Conservation (phyloP, 1,140 invertebrate genomes). For the Oedothorax gibbosus region DNA sequence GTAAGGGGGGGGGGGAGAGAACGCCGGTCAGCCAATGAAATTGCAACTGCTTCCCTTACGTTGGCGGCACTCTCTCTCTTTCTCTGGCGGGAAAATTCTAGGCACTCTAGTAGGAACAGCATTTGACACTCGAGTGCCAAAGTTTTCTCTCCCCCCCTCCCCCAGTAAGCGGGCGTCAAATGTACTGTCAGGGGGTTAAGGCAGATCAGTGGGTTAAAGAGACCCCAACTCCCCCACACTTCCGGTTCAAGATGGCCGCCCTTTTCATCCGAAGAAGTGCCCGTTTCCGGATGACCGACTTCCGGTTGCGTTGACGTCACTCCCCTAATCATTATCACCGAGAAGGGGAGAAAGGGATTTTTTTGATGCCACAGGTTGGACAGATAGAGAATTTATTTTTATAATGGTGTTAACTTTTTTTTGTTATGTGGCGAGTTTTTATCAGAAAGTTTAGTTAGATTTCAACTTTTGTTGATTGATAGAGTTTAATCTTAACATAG, state of each 20-base stretch:
- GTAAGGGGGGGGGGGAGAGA: no score
- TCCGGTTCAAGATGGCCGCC: slow-evolving; percentile 44
- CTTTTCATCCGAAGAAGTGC: slow-evolving; percentile 54
- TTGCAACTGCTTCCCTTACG: no score
- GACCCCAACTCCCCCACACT: background rate
- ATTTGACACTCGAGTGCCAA: background rate
- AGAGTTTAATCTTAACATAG: no score
- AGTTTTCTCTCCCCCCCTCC: background rate
- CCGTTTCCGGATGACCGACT: slow-evolving; percentile 55
- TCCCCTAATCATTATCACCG: slow-evolving; percentile 20
- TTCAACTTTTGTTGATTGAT: no score
- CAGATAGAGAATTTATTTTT: no score
- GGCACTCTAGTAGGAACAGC: no score
- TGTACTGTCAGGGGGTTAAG: slow-evolving; percentile 6
- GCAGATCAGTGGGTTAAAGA: slow-evolving; percentile 32
- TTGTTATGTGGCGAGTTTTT: no score
- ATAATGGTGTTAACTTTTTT: no score
- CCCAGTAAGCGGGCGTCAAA: slow-evolving; percentile 25
- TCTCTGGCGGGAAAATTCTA: no score
- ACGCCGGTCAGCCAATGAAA: no score
- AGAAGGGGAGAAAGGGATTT: background rate
- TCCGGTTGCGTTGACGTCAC: slow-evolving; percentile 37
- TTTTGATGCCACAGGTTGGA: slow-evolving; percentile 13
- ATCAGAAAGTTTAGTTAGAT: no score
- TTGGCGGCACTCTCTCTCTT: no score